Evolutionary conservation across 2,113 vertebrate species (phyloP), one percentile per base, ranked within the genome.

Genomic region (Scophthalmus maximus): DNA sequence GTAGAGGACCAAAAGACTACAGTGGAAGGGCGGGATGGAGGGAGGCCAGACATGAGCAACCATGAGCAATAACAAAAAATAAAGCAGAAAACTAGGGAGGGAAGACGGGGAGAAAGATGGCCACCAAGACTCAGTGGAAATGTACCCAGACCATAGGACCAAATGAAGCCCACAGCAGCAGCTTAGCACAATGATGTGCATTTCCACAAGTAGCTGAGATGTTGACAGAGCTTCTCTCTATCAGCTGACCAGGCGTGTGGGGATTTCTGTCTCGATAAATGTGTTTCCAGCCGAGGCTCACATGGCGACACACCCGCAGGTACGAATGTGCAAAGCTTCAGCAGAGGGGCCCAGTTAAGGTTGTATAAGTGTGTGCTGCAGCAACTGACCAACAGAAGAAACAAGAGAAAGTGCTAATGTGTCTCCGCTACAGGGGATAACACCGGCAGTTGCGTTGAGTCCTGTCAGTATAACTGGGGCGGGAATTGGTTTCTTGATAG

Each of bases 181-280:
- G 83, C 69, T 85, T 87, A 81, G 69, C 82, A 72, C 63, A 30
- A 8, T 12, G 67, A 71, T 83, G 87, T 82, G 83, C 53, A 69
- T 87, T 87, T 89, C 68, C 70, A 76, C 87, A 83, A 79, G 84
- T 62, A 57, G 73, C 66, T 68, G 82, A 70, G 42, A 87, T 63
- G 70, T 86, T 66, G 79, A 60, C 74, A 42, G 30, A 65, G 11
- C 60, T 53, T 64, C 49, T 74, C 20, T 62, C 40, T 34, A 59
- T 86, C 70, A 78, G 79, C 73, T 85, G 83, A 83, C 63, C 46
- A 10, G 42, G 62, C 23, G 29, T 76, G 76, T 73, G 64, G 52
- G 47, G 71, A 66, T 67, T 73, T 52, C 26, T 62, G 40, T 42
- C 26, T 76, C 6, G 3, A 57, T 38, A 60, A 59, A 58, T 51